Evolutionary conservation across 2,888 invertebrate species (phyloP).

Genomic region (Drosophila tripunctata): DNA sequence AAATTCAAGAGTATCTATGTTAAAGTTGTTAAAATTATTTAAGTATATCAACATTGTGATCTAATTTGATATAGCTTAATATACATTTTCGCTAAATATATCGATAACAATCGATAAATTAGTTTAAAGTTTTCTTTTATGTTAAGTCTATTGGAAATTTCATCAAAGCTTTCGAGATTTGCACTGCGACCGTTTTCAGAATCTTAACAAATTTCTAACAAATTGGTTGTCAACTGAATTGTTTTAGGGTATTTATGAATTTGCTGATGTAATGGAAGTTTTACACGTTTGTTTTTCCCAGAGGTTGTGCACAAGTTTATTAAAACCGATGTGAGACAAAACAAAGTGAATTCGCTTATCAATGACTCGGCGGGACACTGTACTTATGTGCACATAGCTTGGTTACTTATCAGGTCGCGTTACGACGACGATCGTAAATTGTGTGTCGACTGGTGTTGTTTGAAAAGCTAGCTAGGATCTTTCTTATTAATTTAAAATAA

Average conservation of each 20-base stretch:
- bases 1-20: too few species aligned
- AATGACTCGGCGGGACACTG: slow-evolving; percentile 6
- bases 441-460: too few species aligned
- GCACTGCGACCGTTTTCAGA: background rate
- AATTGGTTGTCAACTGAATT: background rate
- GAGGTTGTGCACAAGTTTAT: slow-evolving; percentile 7
- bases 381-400: background rate
- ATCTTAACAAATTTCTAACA: too few species aligned
- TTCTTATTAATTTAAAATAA: too few species aligned
- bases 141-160: too few species aligned
- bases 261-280: slow-evolving; percentile 32
- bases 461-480: too few species aligned
- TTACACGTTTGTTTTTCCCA: slow-evolving; percentile 23
- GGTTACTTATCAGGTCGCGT: slow-evolving; percentile 38
- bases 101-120: background rate
- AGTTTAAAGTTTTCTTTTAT: too few species aligned
- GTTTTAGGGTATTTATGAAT: slow-evolving; percentile 11
- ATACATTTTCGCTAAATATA: too few species aligned
- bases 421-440: slow-evolving; percentile 43
- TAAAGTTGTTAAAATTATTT: too few species aligned
- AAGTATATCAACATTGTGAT: too few species aligned
- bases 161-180: background rate
- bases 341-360: slow-evolving; percentile 39
- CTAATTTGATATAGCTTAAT: too few species aligned
- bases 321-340: slow-evolving; percentile 21